Evolutionary conservation across 2,888 invertebrate species (phyloP).

Genomic region (Sussaba pulchella): DNA sequence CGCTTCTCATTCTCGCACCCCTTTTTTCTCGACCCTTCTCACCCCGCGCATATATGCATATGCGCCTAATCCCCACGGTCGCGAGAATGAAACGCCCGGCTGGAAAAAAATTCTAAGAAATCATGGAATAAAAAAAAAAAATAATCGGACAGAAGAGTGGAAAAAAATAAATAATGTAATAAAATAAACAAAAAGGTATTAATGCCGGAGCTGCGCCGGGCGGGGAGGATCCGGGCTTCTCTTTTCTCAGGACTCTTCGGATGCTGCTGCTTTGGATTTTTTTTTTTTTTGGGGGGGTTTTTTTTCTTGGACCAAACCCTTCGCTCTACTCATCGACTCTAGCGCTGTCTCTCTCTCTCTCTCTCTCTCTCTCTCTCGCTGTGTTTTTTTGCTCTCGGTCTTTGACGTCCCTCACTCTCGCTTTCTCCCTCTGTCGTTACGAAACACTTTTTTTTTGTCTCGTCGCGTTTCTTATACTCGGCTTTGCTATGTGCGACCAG

Average conservation of each 20-base stretch:
- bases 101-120: constrained; percentile 64
- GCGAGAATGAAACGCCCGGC: constrained; percentile 49
- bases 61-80: constrained; percentile 60
- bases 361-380: constrained; percentile 68
- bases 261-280: constrained; percentile 3
- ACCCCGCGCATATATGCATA: constrained; percentile 64
- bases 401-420: constrained; percentile 67
- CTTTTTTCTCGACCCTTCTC: constrained; percentile 62
- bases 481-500: constrained; percentile 36
- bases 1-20: constrained; percentile 53
- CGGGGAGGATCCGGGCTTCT: constrained; percentile 58
- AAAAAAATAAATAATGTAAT: no score
- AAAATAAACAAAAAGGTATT: constrained; percentile 32
- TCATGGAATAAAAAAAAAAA: constrained; percentile 65
- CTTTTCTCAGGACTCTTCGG: constrained; percentile 66
- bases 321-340: constrained; percentile 61
- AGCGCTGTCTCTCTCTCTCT: constrained; percentile 50
- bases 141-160: no score
- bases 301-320: constrained; percentile 51
- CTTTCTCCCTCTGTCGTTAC: constrained; percentile 67
- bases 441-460: constrained; percentile 61
- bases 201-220: constrained; percentile 31
- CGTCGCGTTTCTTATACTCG: constrained; percentile 34
- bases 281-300: constrained; percentile 26
- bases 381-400: no score